These are phyloP conservation scores for Hipparchia semele DNA, from an alignment of 2,888 invertebrate genomes.

Conservation along the genomic window DNA sequence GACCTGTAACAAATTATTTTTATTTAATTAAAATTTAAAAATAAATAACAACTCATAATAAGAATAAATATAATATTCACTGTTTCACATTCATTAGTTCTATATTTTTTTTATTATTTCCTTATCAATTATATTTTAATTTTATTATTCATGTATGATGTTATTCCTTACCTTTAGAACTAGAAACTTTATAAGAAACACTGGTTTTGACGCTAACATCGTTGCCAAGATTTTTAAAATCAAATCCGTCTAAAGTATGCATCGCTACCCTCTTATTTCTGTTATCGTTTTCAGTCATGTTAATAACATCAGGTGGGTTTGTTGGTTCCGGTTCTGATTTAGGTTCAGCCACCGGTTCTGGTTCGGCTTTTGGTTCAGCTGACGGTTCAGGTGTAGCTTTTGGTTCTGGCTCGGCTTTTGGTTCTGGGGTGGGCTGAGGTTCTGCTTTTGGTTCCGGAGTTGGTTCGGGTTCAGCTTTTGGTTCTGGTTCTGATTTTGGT, in stretches of 20 bases:
- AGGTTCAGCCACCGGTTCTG: constrained; percentile 56
- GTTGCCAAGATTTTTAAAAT: constrained; percentile 75
- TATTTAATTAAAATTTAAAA: no score
- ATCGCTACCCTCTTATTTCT: constrained; percentile 83
- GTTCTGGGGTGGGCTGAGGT: constrained; percentile 55
- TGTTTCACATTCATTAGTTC: no score
- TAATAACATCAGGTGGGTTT: constrained; percentile 49
- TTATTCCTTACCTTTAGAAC: constrained; percentile 66
- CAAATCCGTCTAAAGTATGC: constrained; percentile 71
- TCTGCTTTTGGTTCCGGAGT: constrained; percentile 53
- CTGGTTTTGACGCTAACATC: constrained; percentile 91
- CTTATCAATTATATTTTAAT: constrained; percentile 39
- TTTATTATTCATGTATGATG: neutral
- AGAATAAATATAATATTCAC: no score
- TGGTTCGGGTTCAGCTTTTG: constrained; percentile 50
- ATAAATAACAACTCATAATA: no score
- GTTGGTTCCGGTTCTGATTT: constrained; percentile 63
- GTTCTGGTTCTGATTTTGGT: constrained; percentile 49
- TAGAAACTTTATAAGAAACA: constrained; percentile 90
- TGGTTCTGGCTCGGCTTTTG: constrained; percentile 54
- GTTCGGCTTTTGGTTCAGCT: constrained; percentile 60
- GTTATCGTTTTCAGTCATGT: constrained; percentile 63
- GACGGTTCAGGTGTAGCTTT: constrained; percentile 64
- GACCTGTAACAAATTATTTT: constrained; percentile 43
- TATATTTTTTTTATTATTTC: no score